Conservation (phyloP, 2,888 invertebrate genomes). For the Ctenicera cuprea region DNA sequence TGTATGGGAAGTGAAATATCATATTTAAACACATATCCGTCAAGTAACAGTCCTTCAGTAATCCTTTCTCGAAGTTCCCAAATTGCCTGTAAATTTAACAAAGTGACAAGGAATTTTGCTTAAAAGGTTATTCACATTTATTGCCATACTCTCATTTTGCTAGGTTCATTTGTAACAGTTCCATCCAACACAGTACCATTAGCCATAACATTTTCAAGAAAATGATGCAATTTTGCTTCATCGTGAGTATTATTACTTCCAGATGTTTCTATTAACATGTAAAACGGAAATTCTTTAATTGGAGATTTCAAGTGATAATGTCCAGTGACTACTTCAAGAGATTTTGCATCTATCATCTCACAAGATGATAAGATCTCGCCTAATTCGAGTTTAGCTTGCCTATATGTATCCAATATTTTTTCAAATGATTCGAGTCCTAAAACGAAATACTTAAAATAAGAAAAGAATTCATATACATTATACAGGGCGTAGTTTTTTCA, state of each 20-base stretch:
- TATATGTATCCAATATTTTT: constrained; percentile 84
- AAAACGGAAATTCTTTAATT: constrained; percentile 83
- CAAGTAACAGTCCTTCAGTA: constrained; percentile 82
- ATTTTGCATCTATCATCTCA: constrained; percentile 91
- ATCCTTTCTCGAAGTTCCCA: constrained; percentile 94
- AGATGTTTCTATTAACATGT: constrained; percentile 90
- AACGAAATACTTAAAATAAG: constrained; percentile 44
- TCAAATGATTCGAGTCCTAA: constrained; percentile 86
- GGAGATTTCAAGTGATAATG: constrained; percentile 80
- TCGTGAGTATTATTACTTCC: constrained; percentile 92
- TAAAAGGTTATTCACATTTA: constrained; percentile 6
- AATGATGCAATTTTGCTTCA: constrained; percentile 87
- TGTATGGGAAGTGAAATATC: constrained; percentile 93
- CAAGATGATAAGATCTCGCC: constrained; percentile 96
- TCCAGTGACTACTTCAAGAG: constrained; percentile 80
- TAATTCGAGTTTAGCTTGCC: constrained; percentile 83
- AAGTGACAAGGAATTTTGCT: constrained; percentile 15
- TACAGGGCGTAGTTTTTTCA: too few species aligned
- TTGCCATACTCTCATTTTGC: constrained; percentile 82
- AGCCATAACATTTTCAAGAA: constrained; percentile 85
- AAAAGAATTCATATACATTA: neutral
- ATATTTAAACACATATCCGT: constrained; percentile 96
- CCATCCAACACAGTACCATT: constrained; percentile 86
- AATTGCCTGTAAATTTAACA: constrained; percentile 75
- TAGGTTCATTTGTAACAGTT: constrained; percentile 88